Percentiles rank a stretch among this genome's conserved stretches.
Evolutionary conservation across 2,797 vertebrate species (phyloP).

Genomic region (Melanogrammus aeglefinus): DNA sequence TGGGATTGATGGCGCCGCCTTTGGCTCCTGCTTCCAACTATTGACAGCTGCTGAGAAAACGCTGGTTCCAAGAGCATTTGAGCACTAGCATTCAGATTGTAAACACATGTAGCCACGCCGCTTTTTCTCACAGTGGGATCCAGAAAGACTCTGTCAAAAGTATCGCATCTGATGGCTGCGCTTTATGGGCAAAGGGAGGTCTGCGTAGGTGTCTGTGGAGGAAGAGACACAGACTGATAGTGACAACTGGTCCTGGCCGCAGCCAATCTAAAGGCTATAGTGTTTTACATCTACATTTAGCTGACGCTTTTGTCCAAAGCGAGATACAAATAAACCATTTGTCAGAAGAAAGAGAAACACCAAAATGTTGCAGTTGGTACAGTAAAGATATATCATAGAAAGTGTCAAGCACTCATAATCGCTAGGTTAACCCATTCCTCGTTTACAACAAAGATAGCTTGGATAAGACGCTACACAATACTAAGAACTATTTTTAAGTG

Average conservation of each 20-base stretch:
- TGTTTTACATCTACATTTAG: too few relatives aligned
- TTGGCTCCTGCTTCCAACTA: background rate
- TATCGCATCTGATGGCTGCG: background rate
- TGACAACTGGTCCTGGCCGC: too few relatives aligned
- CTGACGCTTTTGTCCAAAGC: too few relatives aligned
- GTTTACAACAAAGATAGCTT: too few relatives aligned
- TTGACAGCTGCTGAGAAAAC: slow-evolving; percentile 2
- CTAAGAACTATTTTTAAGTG: too few relatives aligned
- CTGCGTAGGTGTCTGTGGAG: background rate
- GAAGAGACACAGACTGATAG: background rate
- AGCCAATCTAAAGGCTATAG: background rate
- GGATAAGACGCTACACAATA: too few relatives aligned
- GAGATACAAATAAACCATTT: too few relatives aligned
- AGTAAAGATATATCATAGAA: too few relatives aligned
- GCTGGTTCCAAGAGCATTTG: background rate
- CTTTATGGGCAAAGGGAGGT: background rate
- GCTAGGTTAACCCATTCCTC: too few relatives aligned
- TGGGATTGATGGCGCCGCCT: background rate
- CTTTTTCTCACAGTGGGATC: background rate
- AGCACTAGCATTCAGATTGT: background rate
- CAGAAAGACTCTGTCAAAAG: background rate
- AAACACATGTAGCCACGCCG: background rate
- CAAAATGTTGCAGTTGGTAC: too few relatives aligned
- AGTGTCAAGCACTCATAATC: too few relatives aligned
- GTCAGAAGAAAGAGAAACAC: too few relatives aligned